phyloP scores from a whole-genome alignment of 2,797 vertebrate genomes.

The Neosilurus hyrtlii region DNA sequence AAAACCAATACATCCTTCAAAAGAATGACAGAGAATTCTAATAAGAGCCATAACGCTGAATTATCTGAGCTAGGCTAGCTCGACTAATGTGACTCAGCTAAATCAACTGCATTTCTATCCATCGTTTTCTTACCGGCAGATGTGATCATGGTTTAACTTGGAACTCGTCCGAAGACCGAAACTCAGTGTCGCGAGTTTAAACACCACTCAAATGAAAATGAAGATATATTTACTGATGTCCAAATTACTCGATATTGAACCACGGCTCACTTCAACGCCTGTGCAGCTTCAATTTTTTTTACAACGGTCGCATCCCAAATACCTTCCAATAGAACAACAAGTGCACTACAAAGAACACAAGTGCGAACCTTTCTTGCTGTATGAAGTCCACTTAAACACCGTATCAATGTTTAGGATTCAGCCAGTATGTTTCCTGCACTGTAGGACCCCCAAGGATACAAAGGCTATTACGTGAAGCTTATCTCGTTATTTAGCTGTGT shows the following conservation, averaged over 20 bases:
- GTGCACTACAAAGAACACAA: constrained; percentile 3
- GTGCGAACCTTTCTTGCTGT: neutral
- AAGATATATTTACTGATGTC: neutral
- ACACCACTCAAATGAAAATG: neutral
- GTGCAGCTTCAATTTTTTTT: neutral
- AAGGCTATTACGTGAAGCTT: neutral
- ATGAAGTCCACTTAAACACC: neutral
- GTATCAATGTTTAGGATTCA: neutral
- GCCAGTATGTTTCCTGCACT: neutral
- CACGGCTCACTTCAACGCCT: neutral
- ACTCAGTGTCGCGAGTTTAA: neutral
- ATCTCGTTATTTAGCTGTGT: neutral
- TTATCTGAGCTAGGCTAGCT: constrained; percentile 15
- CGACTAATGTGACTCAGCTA: constrained; percentile 80
- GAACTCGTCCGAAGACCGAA: constrained; percentile 36
- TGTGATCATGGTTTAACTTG: constrained; percentile 74
- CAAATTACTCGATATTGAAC: neutral
- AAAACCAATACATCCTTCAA: no score
- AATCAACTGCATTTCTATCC: constrained; percentile 62
- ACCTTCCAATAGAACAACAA: neutral
- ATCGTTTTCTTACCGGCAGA: constrained; percentile 73
- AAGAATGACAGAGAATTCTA: no score
- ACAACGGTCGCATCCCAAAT: neutral
- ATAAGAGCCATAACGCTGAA: neutral
- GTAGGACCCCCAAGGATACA: constrained; percentile 7